A percentile compares a stretch with the other conserved stretches of the same genome.
Evolutionary conservation across 2,113 vertebrate species (phyloP).

Genomic region (Mus pahari): DNA sequence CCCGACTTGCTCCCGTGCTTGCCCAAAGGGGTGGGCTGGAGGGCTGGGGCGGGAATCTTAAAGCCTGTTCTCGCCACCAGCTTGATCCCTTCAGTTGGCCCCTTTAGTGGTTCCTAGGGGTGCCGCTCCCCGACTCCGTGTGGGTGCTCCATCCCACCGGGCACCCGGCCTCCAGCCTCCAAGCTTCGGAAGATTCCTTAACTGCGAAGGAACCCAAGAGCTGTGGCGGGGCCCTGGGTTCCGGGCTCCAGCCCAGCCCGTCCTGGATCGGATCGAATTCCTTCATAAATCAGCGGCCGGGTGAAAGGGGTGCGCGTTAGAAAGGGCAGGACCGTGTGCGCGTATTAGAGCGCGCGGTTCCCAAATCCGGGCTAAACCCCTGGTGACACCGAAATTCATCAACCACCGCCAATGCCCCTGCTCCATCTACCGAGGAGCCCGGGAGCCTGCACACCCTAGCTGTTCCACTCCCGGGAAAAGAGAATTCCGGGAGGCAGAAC

Average conservation of each 20-base stretch:
- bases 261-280: conserved; percentile 73
- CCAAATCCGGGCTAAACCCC: conserved; percentile 83
- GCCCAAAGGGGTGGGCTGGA: conserved; percentile 21
- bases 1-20: conserved; percentile 21
- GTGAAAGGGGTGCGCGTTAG: conserved; percentile 81
- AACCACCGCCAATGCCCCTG: conserved; percentile 54
- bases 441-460: not conserved
- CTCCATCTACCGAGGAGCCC: conserved; percentile 1
- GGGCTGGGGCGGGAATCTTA: not conserved
- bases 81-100: not conserved
- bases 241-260: conserved; percentile 62
- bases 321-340: conserved; percentile 76
- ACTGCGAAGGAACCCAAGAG: not conserved
- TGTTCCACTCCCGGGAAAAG: not conserved
- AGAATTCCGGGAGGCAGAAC: not conserved
- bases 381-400: conserved; percentile 84
- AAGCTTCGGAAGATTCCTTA: not conserved
- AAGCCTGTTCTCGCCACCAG: not conserved
- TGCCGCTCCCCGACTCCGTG: not conserved
- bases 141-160: not conserved
- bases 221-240: conserved; percentile 13
- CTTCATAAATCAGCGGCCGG: conserved; percentile 81
- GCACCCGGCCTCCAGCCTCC: not conserved
- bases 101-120: not conserved
- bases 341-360: conserved; percentile 79